Base-by-base conservation (phyloP, 1,140 invertebrate species). In the Dendrolimus kikuchii region DNA sequence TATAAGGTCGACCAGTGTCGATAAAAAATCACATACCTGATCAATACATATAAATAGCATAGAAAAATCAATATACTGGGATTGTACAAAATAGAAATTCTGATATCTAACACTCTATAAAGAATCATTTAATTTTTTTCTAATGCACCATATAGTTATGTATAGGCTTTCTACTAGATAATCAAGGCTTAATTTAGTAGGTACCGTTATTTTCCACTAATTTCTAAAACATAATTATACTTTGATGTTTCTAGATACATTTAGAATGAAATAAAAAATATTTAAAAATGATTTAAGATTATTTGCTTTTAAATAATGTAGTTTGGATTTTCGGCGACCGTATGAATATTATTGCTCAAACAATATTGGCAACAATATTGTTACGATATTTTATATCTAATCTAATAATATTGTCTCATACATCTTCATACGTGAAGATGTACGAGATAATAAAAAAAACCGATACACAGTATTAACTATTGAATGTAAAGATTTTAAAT, bases 111-210 rank as follows among this genome's bases (percentile, higher is more conserved):
- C 64, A 71, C 51, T 69, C 61, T 72, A 69, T 71, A 66, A 23
- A 59, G 62, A 74, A 54, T 65, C 48, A 47, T 68, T 66, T 59
- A 59, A 60, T 58, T 58, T 57, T 65, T 57, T 60, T 59, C 72
- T 79, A 78, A 76, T 64, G 70, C 74, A 81, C 68, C 75, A 80
- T 67, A 60, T 52, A 23, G 23, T 56, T 64, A 62, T 71, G 44
- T 66, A 66, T 80, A 83, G 68, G 71, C 71, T 74, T 64, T 66
- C 66, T 74, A 79, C 71, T 62, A 73, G 46, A 71, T 60, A 67
- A 61, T 69, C 64, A 81, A 82, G 74, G 77, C 78, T 75, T 69
- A 62, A 60, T 60, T 73, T 67, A 66, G 64, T 80, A 79, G 78
- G 77, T 82, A 81, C 78, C 72, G 68, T 77, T 74, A 58, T 54